Conservation (phyloP, 1,140 invertebrate genomes). For the Bombus difficillimus region DNA sequence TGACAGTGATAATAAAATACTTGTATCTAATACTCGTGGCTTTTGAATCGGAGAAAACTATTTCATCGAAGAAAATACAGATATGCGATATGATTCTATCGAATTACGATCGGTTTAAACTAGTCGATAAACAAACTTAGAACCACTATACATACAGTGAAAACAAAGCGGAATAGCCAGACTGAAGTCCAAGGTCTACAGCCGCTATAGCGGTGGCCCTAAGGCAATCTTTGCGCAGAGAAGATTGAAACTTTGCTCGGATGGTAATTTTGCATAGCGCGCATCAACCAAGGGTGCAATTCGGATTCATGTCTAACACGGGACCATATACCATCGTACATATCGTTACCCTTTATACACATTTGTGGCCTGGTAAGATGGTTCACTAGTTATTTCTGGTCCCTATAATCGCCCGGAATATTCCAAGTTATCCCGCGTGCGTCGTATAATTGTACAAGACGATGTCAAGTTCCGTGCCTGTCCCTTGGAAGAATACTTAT, state of each 20-base stretch:
- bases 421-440: constrained; percentile 54
- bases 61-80: not conserved
- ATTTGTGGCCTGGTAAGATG: constrained; percentile 42
- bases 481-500: not conserved
- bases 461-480: not conserved
- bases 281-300: constrained; percentile 67
- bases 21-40: not conserved
- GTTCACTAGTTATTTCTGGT: constrained; percentile 57
- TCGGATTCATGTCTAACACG: constrained; percentile 71
- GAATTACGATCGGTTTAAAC: not conserved
- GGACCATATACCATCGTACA: constrained; percentile 60
- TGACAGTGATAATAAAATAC: not conserved
- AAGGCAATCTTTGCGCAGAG: constrained; percentile 56
- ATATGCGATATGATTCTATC: not conserved
- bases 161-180: not conserved
- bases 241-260: constrained; percentile 76
- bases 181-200: not conserved
- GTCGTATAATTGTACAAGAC: constrained; percentile 24
- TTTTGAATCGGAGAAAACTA: not conserved
- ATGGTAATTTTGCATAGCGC: constrained; percentile 70
- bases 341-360: constrained; percentile 41
- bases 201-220: constrained; percentile 16
- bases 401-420: constrained; percentile 58
- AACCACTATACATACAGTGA: not conserved
- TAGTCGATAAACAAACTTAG: not conserved